Evolutionary conservation across 2,113 vertebrate genomes (phyloP), one percentile per base, ranked within the genome.

Genomic region (Otus sunia): DNA sequence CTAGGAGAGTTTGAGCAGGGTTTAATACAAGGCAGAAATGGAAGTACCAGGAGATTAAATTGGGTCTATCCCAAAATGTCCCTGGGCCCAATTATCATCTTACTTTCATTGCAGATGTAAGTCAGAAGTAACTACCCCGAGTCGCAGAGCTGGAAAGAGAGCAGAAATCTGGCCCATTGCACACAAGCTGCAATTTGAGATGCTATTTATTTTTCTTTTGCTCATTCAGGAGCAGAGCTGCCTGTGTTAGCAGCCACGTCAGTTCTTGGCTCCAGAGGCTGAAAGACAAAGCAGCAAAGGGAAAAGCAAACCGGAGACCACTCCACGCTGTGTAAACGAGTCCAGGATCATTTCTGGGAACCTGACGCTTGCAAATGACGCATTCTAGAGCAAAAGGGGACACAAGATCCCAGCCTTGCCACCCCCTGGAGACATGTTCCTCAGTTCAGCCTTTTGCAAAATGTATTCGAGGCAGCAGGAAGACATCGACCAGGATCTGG

Each of bases 101-200:
- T 64, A 16, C 68, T 95, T 67, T 80, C 84, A 72, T 43, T 59
- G 74, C 39, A 81, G 66, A 88, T 63, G 32, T 52, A 63, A 91
- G 72, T 72, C 56, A 89, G 91, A 71, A 91, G 86, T 26, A 81
- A 55, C 73, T 72, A 85, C 66, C 74, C 74, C 5, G 2, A 89
- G 78, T 30, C 0, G 0, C 55, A 50, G 82, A 50, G 50, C 72
- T 80, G 68, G 53, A 72, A 62, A 75, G 69, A 59, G 86, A 88
- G 69, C 77, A 73, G 86, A 39, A 95, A 58, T 41, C 49, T 73
- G 84, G 76, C 83, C 80, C 18, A 1, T 27, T 41, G 68, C 86
- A 92, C 73, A n/a, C 49, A 72, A 66, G 91, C 81, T 96, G 94
- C 94, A 95, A 95, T 90, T 66, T 69, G 90, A 96, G 94, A 95